Base-by-base conservation (phyloP, 2,797 vertebrate species). In the Micromesistius poutassou region DNA sequence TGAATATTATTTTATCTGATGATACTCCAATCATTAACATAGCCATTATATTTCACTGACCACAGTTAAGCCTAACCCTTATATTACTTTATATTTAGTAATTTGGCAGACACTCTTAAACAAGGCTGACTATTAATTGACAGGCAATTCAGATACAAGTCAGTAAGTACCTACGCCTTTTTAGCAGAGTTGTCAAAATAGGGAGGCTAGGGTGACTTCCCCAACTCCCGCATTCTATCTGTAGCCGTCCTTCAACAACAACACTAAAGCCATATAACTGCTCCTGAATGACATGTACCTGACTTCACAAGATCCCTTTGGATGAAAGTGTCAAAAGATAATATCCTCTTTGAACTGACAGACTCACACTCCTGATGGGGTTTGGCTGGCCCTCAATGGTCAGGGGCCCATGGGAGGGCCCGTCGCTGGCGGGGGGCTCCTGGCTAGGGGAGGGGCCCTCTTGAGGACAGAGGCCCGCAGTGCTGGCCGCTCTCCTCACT, bases 401-500 rank as follows among this genome's bases (percentile, higher is more conserved):
- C 80, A 92, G 84, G 0, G 55, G 6, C 22, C 94, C 88, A 82
- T 95, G 92, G 74, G 94, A 91, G 82, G 95, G 22, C 55, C 55
- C 22, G 55, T 62, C 88, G 86, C 55, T 25, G 22, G 55, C 22
- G 5, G 55, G 55, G 7, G 55, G 55, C 55, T 98, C 97, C 86
- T 93, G 93, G 79, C 94, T 92, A 0, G 96, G 96, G 77, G 97
- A 97, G 81, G 93, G 90, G 74, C 95, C 95, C 78, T 94, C 95
- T 78, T 95, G 92, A 55, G 96, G 94, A 12, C 95, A 96, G 73
- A 95, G 94, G 82, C 96, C 92, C 89, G 94, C 93, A 88, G 95
- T 89, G 72, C 95, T 93, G 0, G 95, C 85, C 22, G 2, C 55
- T 72, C 96, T 94, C 82, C 96, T 71, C 68, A 31, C 25, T 8